phyloP scores from a whole-genome alignment of 2,113 vertebrate species.

The Pachyramphus minor region DNA sequence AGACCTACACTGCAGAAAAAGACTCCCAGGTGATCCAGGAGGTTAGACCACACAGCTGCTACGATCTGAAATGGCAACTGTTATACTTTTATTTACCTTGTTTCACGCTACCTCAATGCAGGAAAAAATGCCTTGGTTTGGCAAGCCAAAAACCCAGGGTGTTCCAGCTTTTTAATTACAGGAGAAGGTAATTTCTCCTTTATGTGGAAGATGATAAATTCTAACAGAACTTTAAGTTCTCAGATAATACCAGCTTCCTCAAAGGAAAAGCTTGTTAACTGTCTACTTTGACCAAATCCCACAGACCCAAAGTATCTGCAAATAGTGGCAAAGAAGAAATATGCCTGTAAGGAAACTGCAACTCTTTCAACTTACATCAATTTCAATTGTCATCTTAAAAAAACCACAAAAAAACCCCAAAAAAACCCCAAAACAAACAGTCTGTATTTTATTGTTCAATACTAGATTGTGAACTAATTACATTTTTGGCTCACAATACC shows the following conservation, averaged over 20 bases:
- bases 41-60: neutral
- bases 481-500: neutral
- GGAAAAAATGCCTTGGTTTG: neutral
- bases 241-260: neutral
- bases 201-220: neutral
- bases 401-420: fast-evolving
- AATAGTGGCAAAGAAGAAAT: neutral
- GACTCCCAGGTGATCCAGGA: neutral
- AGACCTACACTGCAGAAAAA: neutral
- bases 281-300: neutral
- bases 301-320: neutral
- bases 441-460: neutral
- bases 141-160: neutral
- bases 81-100: neutral
- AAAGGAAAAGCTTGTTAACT: neutral
- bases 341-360: neutral
- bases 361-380: neutral
- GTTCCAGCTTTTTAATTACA: neutral
- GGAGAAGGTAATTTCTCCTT: neutral
- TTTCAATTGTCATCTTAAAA: neutral
- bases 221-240: neutral
- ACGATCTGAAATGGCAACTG: neutral
- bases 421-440: neutral
- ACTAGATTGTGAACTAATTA: neutral
- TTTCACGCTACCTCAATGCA: neutral